phyloP scores from a whole-genome alignment of 2,797 vertebrate genomes.

The Sylvia borin region DNA sequence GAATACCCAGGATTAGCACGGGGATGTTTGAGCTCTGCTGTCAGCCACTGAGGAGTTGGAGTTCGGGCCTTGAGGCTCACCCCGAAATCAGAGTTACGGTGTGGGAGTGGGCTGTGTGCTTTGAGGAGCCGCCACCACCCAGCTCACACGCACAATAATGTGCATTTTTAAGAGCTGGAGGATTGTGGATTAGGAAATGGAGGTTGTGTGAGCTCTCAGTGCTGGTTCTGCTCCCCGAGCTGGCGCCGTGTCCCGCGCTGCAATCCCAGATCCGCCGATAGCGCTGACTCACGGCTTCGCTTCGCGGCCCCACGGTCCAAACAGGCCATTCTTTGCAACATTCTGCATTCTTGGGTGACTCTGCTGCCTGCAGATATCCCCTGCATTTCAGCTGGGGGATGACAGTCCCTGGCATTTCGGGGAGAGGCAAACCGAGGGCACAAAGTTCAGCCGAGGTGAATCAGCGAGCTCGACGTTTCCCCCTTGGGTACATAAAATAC shows the following conservation, averaged over 20 bases:
- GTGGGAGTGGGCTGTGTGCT: fast-evolving
- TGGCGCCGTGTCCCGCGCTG: not conserved
- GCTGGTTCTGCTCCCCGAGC: not conserved
- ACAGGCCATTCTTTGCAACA: not conserved
- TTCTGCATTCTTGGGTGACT: not conserved
- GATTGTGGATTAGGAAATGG: fast-evolving
- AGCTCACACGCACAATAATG: not conserved
- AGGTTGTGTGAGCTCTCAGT: not conserved
- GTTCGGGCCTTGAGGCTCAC: not conserved
- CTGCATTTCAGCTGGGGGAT: not conserved
- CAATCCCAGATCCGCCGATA: not conserved
- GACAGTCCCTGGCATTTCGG: not conserved
- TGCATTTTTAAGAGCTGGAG: not conserved
- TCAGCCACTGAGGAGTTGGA: not conserved
- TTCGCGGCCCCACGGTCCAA: not conserved
- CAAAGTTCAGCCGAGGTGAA: conserved; percentile 8
- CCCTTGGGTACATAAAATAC: not conserved
- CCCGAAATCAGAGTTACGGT: fast-evolving
- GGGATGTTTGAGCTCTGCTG: not conserved
- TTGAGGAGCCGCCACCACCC: not conserved
- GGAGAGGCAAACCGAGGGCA: not conserved
- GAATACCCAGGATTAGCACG: not conserved
- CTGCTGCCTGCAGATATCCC: not conserved
- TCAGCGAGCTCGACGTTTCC: fast-evolving
- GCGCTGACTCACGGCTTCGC: not conserved